Conservation (phyloP, 2,797 vertebrate species). For the Sebastiscus tertius region DNA sequence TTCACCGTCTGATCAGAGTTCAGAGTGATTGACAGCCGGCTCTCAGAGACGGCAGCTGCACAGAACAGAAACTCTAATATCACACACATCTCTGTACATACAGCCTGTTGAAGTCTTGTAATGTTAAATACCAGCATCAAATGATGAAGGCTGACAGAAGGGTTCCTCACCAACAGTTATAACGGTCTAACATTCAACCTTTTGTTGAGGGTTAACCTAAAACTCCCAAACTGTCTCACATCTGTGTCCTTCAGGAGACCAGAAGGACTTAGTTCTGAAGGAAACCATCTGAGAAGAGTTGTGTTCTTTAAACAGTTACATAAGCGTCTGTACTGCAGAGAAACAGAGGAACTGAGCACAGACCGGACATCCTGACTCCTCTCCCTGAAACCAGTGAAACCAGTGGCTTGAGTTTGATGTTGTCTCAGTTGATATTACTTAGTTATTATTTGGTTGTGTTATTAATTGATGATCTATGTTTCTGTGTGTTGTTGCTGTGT, state of each 20-base stretch:
- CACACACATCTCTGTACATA: fast-evolving
- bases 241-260: not conserved
- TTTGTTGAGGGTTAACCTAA: not conserved
- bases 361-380: not conserved
- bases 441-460: not conserved
- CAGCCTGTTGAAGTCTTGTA: not conserved
- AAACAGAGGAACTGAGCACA: not conserved
- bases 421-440: not conserved
- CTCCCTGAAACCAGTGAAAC: not conserved
- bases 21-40: too few relatives aligned
- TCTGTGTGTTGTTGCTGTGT: not conserved
- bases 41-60: too few relatives aligned
- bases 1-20: too few relatives aligned
- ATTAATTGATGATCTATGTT: not conserved
- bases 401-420: not conserved
- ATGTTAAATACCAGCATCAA: not conserved
- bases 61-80: not conserved
- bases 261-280: not conserved
- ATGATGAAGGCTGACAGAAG: not conserved
- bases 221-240: not conserved
- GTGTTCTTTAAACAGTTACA: constrained; percentile 19
- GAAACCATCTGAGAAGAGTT: not conserved
- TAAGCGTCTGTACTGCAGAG: constrained; percentile 23
- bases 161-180: too few relatives aligned
- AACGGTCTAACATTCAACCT: not conserved